Conservation (phyloP, 2,888 invertebrate genomes). For the Pollenia amentaria region DNA sequence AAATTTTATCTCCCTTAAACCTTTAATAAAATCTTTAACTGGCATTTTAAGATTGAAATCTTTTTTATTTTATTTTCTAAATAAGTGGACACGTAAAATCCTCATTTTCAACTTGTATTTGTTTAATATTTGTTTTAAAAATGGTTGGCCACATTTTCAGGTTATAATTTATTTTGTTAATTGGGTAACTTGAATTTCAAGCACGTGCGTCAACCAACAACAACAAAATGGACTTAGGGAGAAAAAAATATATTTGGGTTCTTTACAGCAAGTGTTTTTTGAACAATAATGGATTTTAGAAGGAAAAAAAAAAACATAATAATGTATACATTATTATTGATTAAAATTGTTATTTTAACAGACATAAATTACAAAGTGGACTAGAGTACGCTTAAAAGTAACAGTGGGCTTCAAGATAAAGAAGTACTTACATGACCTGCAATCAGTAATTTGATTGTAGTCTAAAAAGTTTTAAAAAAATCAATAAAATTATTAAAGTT, state of each 20-base stretch:
- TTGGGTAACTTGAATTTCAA: slow-evolving; percentile 64
- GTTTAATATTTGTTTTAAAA: slow-evolving; percentile 3
- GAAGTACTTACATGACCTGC: too few relatives aligned
- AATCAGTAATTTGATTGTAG: too few relatives aligned
- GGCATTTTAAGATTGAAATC: slow-evolving; percentile 7
- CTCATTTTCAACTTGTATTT: not conserved
- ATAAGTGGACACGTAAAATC: not conserved
- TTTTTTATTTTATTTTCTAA: not conserved
- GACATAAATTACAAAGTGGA: slow-evolving; percentile 60
- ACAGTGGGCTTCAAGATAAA: not conserved
- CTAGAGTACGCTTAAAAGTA: slow-evolving; percentile 13
- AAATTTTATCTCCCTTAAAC: too few relatives aligned
- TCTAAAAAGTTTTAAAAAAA: too few relatives aligned
- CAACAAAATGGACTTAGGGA: not conserved
- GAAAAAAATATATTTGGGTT: slow-evolving; percentile 9
- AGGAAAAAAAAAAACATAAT: not conserved
- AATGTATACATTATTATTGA: slow-evolving; percentile 56
- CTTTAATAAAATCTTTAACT: not conserved
- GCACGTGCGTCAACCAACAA: slow-evolving; percentile 53
- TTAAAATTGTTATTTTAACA: slow-evolving; percentile 59
- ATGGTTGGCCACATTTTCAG: not conserved
- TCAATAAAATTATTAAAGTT: too few relatives aligned
- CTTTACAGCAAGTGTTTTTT: slow-evolving; percentile 42
- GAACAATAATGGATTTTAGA: slow-evolving; percentile 14
- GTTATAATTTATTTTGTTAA: slow-evolving; percentile 42